phyloP scores from a whole-genome alignment of 2,888 invertebrate genomes.

The Spodoptera picta region DNA sequence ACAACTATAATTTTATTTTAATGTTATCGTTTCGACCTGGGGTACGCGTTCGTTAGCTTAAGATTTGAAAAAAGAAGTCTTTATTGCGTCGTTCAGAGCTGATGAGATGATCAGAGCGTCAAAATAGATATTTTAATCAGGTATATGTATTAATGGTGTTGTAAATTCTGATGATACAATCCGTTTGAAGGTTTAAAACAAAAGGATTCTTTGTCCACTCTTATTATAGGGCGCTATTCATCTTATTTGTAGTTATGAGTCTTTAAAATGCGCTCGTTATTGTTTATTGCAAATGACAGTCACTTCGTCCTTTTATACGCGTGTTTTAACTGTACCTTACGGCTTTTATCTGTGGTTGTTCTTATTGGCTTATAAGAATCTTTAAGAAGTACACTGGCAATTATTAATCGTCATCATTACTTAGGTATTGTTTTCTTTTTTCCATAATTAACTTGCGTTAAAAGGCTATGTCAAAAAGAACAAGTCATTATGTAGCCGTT shows the following conservation, averaged over 20 bases:
- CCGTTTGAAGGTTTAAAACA: conserved; percentile 20
- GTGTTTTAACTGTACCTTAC: too few species aligned
- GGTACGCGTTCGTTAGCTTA: conserved; percentile 67
- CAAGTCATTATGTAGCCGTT: too few species aligned
- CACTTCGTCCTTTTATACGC: too few species aligned
- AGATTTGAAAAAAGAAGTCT: conserved; percentile 44
- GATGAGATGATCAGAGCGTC: conserved; percentile 56
- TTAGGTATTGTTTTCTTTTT: too few species aligned
- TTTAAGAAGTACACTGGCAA: too few species aligned
- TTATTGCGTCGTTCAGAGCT: conserved; percentile 59
- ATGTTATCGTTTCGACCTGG: conserved; percentile 66
- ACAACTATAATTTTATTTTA: conserved; percentile 82
- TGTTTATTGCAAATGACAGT: too few species aligned
- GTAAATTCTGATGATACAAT: conserved; percentile 51
- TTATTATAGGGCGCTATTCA: conserved; percentile 17
- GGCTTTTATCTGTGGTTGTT: too few species aligned
- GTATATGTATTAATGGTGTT: conserved; percentile 41
- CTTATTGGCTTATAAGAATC: too few species aligned
- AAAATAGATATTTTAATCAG: conserved; percentile 54
- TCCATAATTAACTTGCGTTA: too few species aligned
- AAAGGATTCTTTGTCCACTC: conserved; percentile 36
- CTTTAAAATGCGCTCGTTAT: conserved; percentile 4
- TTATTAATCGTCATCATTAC: too few species aligned
- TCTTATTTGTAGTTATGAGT: conserved; percentile 6
- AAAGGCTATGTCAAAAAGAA: too few species aligned